Evolutionary conservation across 2,797 vertebrate genomes (phyloP).

Genomic region (Leptodactylus fallax): DNA sequence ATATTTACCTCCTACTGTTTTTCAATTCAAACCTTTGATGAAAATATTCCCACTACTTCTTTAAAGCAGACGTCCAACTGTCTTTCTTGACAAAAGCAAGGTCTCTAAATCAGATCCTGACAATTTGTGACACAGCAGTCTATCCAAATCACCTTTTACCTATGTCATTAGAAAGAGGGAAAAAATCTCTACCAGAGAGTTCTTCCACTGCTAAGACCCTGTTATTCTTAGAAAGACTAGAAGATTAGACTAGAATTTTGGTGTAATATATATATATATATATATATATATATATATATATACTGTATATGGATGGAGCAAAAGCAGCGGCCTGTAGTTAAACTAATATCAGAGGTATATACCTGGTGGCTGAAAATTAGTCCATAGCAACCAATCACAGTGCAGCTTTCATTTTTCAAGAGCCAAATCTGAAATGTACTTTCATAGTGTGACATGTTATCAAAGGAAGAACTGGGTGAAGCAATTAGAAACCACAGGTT

Average conservation of each 20-base stretch:
- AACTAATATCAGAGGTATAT: too few relatives aligned
- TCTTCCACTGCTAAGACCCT: conserved; percentile 7
- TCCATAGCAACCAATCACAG: too few relatives aligned
- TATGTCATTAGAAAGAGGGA: conserved; percentile 66
- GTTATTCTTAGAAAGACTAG: background rate
- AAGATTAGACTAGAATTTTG: background rate
- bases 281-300: too few relatives aligned
- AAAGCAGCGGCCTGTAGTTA: too few relatives aligned
- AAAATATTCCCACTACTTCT: conserved; percentile 86
- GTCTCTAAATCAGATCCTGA: conserved; percentile 91
- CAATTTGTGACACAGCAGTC: conserved; percentile 92
- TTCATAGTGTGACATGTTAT: too few relatives aligned
- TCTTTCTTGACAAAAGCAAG: conserved; percentile 85
- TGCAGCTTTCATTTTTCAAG: too few relatives aligned
- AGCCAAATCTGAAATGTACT: too few relatives aligned
- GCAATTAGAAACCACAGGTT: too few relatives aligned
- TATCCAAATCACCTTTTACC: conserved; percentile 88
- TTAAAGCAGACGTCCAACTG: conserved; percentile 83
- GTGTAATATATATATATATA: background rate
- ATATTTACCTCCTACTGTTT: conserved; percentile 86
- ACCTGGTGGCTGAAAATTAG: too few relatives aligned
- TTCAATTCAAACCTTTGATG: conserved; percentile 88
- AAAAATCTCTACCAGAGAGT: conserved; percentile 33
- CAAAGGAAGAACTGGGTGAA: too few relatives aligned
- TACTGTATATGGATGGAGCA: too few relatives aligned